These are phyloP conservation scores for Drepanosiphum platanoidis DNA, from an alignment of 2,888 invertebrate species.

Conservation along the genomic window DNA sequence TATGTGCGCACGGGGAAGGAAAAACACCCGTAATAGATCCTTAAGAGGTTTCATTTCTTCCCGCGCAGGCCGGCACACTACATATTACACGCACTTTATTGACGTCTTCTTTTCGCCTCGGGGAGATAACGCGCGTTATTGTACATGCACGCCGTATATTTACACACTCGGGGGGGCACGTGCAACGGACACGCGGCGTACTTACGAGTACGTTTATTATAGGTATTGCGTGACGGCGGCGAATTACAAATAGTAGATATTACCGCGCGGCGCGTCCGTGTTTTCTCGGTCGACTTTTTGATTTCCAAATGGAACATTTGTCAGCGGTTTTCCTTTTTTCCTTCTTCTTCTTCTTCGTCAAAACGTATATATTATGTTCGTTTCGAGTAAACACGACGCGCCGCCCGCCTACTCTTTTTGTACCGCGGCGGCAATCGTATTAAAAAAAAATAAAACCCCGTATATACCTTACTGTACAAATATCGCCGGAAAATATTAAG, in stretches of 20 bases:
- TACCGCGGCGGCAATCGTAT: background rate
- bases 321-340: background rate
- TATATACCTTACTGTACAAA: background rate
- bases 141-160: background rate
- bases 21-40: background rate
- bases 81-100: background rate
- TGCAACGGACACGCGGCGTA: no score
- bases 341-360: no score
- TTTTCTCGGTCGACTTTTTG: constrained; percentile 2
- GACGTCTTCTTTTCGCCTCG: background rate
- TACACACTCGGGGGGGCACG: no score
- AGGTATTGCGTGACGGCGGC: background rate
- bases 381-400: background rate
- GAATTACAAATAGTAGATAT: background rate
- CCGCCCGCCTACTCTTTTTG: background rate
- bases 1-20: no score
- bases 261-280: background rate
- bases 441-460: background rate
- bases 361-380: no score
- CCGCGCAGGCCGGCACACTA: background rate
- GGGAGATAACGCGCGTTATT: background rate
- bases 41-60: background rate
- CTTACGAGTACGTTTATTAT: no score
- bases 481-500: background rate
- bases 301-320: constrained; percentile 6